Base-by-base conservation (phyloP, 1,140 invertebrate species). In the Xylocopa sonorina region DNA sequence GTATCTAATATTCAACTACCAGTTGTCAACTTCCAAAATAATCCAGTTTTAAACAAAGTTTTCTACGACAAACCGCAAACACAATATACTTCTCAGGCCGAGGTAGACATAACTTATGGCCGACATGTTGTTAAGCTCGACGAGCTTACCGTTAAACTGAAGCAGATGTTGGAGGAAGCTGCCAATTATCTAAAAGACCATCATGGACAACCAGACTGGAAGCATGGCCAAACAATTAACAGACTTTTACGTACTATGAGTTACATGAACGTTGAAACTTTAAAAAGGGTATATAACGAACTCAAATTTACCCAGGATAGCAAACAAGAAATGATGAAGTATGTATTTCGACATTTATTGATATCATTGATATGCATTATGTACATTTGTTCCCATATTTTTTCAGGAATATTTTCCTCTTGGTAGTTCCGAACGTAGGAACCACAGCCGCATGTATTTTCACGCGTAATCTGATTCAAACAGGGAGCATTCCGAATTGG, bases 351-450 rank as follows among this genome's bases (percentile, higher is more conserved):
- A 60, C 14, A 12, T 38, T 43, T 38, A 21, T n/a, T 18, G 18
- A 2, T n/a, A 4, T 1, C 3, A 53, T 3, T 2, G 50, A 41
- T 6, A 12, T n/a, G 32, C 46, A 10, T 21, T 29, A 1, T 2
- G 29, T 60, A 24, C 1, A 32, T 57, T 14, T 63, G 12, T 41
- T 72, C 12, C 41, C 10, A 12, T 58, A 14, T 29, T 27, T 58
- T 77, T 82, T n/a, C 41, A 91, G 90, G 53, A 88, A 91, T 24
- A 83, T 93, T 7, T 93, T 93, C 63, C 74, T 93, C 7, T 76
- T 88, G 79, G 87, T 93, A 34, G 27, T 94, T 14, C 91, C 93
- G 4, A 77, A 91, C 21, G 87, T 92, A 24, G 93, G 93, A n/a
- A 93, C 92, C 1, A 62, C 83, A 16, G 90, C 89, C 10, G 85